phyloP scores from a whole-genome alignment of 2,888 invertebrate genomes.

The Drosophila koepferae region DNA sequence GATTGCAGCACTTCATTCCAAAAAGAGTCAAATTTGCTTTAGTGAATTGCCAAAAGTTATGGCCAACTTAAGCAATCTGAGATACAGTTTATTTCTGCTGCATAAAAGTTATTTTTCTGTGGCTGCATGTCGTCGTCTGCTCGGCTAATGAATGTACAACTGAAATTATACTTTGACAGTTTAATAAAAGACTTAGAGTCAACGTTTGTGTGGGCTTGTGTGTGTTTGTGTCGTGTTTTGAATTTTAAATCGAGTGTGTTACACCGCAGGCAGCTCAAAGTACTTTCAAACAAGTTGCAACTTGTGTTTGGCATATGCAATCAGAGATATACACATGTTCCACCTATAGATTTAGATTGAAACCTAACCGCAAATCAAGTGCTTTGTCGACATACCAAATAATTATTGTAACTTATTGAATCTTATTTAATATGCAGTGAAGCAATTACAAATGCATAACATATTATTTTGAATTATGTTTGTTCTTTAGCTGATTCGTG shows the following conservation, averaged over 20 bases:
- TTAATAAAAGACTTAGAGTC: slow-evolving; percentile 33
- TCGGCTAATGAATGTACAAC: slow-evolving; percentile 55
- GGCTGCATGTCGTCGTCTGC: slow-evolving; percentile 3
- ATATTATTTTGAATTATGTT: slow-evolving; percentile 33
- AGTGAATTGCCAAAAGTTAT: slow-evolving; percentile 54
- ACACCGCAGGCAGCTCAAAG: slow-evolving; percentile 35
- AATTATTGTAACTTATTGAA: slow-evolving; percentile 26
- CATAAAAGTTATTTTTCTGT: slow-evolving; percentile 6
- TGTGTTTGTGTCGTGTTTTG: slow-evolving; percentile 20
- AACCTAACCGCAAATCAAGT: slow-evolving; percentile 18
- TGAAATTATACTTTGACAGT: slow-evolving; percentile 58
- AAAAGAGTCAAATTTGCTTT: slow-evolving; percentile 49
- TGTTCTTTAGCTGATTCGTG: slow-evolving; percentile 13
- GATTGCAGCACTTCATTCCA: slow-evolving; percentile 13
- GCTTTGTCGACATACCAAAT: slow-evolving; percentile 20
- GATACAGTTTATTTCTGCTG: slow-evolving; percentile 21
- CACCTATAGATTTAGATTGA: slow-evolving; percentile 3
- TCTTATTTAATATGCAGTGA: slow-evolving; percentile 42
- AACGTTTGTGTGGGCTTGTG: slow-evolving; percentile 5
- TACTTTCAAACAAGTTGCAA: slow-evolving; percentile 3
- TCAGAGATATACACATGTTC: slow-evolving; percentile 15
- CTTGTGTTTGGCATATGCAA: slow-evolving; percentile 15
- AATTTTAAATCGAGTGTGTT: slow-evolving; percentile 21
- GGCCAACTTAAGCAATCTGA: neutral
- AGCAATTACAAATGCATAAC: slow-evolving; percentile 35